These are phyloP conservation scores for Paguma larvata DNA, from an alignment of 2,797 vertebrate genomes.

Conservation along the genomic window DNA sequence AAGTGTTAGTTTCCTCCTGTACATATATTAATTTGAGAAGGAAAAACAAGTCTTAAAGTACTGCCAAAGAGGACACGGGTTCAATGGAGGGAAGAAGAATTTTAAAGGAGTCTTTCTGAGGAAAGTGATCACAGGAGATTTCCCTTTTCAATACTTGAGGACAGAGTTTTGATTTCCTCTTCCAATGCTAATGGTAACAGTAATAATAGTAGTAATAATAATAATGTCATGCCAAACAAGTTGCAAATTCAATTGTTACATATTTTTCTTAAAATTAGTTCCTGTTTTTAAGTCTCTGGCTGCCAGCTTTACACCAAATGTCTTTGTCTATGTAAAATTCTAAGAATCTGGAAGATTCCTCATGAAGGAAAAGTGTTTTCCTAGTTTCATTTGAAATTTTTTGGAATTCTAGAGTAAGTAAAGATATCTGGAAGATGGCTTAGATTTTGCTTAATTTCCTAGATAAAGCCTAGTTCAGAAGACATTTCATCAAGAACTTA, in stretches of 20 bases:
- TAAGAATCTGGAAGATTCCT: neutral
- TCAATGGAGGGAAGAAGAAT: conserved; percentile 29
- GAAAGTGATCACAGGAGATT: conserved; percentile 8
- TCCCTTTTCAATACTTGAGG: conserved; percentile 25
- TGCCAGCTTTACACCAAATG: neutral
- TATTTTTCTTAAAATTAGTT: neutral
- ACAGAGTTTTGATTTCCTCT: conserved; percentile 6
- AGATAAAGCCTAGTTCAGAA: neutral
- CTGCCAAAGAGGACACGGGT: neutral
- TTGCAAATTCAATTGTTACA: neutral
- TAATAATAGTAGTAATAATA: conserved; percentile 15
- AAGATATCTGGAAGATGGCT: conserved; percentile 9
- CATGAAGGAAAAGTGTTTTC: neutral
- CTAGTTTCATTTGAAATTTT: neutral
- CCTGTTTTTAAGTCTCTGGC: neutral
- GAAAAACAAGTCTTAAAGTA: conserved; percentile 24
- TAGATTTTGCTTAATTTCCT: neutral
- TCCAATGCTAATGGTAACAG: neutral
- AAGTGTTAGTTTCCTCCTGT: conserved; percentile 67
- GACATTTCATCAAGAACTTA: neutral
- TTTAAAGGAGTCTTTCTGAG: conserved; percentile 34
- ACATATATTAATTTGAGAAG: conserved; percentile 70
- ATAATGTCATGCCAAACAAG: neutral
- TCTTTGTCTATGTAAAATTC: conserved; percentile 17
- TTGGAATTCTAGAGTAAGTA: neutral